Evolutionary conservation across 1,140 invertebrate genomes (phyloP), one percentile per base, ranked within the genome.

Genomic region (Drosophila micromelanica): DNA sequence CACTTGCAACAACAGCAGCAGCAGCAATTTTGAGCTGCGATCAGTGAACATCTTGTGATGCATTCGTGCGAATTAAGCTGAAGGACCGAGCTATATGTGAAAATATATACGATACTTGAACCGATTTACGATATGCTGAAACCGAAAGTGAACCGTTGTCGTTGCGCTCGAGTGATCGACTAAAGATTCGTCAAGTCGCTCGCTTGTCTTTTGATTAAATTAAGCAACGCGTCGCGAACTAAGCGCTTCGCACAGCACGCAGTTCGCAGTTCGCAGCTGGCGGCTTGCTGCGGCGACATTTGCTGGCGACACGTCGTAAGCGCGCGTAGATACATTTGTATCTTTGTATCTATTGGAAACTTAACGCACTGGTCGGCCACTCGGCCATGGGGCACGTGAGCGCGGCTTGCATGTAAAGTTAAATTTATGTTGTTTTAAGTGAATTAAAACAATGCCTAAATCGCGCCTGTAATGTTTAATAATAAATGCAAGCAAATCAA

Each of bases 381-480:
- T 35, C 37, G 73, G 48, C 67, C 67, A 67, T 63, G 62, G 61
- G 72, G 75, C 75, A 89, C 78, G 81, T 75, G 81, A 85, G 77
- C 30, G 51, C 70, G 78, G 65, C 63, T 67, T 63, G 81, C 81
- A 81, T 87, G 84, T 82, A 87, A 87, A 87, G 84, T 89, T 35
- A 76, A 87, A 87, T 87, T 87, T 87, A 87, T 87, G 78, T 82
- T 70, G 78, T 87, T 87, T 87, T 82, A 87, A 89, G 82, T 87
- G 82, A 87, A 87, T 87, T 87, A 87, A 87, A 89, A 87, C 82
- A 87, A 87, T 61, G 49, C 64, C 55, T 42, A 62, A 70, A 56
- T 69, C 61, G 43, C 46, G 46, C 37, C 42, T 76, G 61, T 81
- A 84, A 84, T 60, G 40, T 54, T 73, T 60, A 74, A 67, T 68